Evolutionary conservation across 2,113 vertebrate species (phyloP).

Genomic region (Heloderma charlesbogerti): DNA sequence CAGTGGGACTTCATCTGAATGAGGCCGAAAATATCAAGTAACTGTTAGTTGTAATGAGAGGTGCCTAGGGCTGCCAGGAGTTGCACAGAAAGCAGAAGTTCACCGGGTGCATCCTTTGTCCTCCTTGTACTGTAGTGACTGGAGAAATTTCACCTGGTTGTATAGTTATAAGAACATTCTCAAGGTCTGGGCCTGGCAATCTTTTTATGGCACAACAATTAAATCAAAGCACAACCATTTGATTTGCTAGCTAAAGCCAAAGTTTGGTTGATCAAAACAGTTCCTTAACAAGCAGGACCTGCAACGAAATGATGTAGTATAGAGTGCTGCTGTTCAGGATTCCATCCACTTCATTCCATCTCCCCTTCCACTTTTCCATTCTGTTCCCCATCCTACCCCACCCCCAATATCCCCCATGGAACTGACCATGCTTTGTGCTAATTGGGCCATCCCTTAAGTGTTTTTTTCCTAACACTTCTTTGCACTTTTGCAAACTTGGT

Average conservation of each 20-base stretch:
- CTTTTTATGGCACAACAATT: slow-evolving; percentile 27
- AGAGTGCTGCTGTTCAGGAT: not conserved
- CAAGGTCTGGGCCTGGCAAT: not conserved
- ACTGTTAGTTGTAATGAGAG: not conserved
- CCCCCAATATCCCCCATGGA: not conserved
- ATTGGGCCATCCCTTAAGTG: not conserved
- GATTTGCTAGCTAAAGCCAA: slow-evolving; percentile 43
- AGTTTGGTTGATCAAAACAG: slow-evolving; percentile 50
- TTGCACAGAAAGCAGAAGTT: not conserved
- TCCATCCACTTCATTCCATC: not conserved
- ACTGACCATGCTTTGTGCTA: not conserved
- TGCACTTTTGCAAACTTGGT: no score
- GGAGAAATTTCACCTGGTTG: not conserved
- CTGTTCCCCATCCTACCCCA: no score
- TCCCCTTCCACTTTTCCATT: no score
- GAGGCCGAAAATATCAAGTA: not conserved
- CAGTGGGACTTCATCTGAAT: not conserved
- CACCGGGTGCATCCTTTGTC: not conserved
- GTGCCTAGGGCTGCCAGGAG: not conserved
- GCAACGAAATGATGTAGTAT: not conserved
- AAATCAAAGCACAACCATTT: not conserved
- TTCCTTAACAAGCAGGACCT: slow-evolving; percentile 37
- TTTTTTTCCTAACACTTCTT: no score
- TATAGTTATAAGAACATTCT: not conserved
- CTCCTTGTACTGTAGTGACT: not conserved